Base-by-base conservation (phyloP, 1,140 invertebrate genomes). In the Lycorma delicatula region DNA sequence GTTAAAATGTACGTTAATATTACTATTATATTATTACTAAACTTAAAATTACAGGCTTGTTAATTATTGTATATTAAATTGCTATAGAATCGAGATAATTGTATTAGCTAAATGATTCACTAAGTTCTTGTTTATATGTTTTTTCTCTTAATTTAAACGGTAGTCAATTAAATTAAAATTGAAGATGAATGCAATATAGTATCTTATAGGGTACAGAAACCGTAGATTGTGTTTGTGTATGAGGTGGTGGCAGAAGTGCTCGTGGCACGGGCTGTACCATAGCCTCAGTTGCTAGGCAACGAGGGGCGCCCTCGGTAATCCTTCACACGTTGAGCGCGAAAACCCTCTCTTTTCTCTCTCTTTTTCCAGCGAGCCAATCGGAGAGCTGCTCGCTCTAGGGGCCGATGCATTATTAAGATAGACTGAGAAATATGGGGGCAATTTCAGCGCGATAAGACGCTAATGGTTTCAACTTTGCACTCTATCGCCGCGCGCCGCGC, bases 331-430 rank as follows among this genome's bases (percentile, higher is more conserved):
- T 22, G n/a, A 34, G 51, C 51, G 51, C 26, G 26, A 28, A 29
- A 53, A 53, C 31, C 31, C 51, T 52, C 28, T 16, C 23, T 26
- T 9, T 16, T 25, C 20, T 55, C 22, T 25, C 28, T 55, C 36
- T 41, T 55, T 55, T 55, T 34, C 18, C 51, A 53, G 25, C 20
- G 13, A 53, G 51, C 29, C 48, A 26, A 38, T 23, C 31, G 41
- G 44, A 41, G 54, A 18, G n/a, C 26, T n/a, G 18, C 25, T 12
- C 11, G n/a, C 25, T 20, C 56, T 20, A 27, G 29, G 28, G 41
- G 31, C 52, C 41, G 58, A 60, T 60, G 44, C 58, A 60, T 60
- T 60, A 60, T 60, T 60, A 60, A 60, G 58, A 60, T 60, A 55
- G 52, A 27, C 46, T 16, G 53, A 55, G 53, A 60, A 60, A 60